Percentiles rank a stretch among this genome's conserved stretches.
phyloP scores from a whole-genome alignment of 2,888 invertebrate species.

The Exephanes ischioxanthus region DNA sequence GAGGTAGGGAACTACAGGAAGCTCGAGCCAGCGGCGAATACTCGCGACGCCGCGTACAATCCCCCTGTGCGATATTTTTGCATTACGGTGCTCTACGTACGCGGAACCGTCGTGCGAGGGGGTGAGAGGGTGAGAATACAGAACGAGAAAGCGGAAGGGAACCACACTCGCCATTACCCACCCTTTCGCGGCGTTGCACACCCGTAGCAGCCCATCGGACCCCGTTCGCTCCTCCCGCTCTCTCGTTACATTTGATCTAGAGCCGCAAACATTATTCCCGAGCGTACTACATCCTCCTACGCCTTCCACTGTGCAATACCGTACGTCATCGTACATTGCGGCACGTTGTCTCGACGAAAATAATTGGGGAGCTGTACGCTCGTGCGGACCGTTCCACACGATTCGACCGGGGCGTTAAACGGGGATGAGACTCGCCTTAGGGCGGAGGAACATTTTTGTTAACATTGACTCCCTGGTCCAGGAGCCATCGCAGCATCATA shows the following conservation, averaged over 20 bases:
- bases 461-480: conserved; percentile 34
- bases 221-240: conserved; percentile 28
- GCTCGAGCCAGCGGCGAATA: conserved; percentile 56
- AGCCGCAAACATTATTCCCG: conserved; percentile 57
- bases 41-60: conserved; percentile 29
- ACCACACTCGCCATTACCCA: conserved; percentile 71
- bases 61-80: conserved; percentile 55
- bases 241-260: conserved; percentile 75
- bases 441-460: background rate
- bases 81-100: conserved; percentile 45
- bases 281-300: conserved; percentile 28
- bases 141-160: conserved; percentile 44
- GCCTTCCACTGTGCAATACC: conserved; percentile 3
- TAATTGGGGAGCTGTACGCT: conserved; percentile 26
- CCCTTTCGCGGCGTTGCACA: conserved; percentile 47
- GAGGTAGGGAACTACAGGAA: conserved; percentile 35
- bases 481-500: conserved; percentile 37
- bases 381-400: conserved; percentile 26
- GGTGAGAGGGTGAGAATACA: conserved; percentile 42
- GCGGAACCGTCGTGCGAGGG: conserved; percentile 8
- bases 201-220: conserved; percentile 19
- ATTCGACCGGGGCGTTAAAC: conserved; percentile 21
- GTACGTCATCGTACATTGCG: conserved; percentile 5
- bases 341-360: conserved; percentile 11
- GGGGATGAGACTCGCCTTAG: conserved; percentile 16